phyloP scores from a whole-genome alignment of 1,140 invertebrate genomes.

The Solenopsis invicta region DNA sequence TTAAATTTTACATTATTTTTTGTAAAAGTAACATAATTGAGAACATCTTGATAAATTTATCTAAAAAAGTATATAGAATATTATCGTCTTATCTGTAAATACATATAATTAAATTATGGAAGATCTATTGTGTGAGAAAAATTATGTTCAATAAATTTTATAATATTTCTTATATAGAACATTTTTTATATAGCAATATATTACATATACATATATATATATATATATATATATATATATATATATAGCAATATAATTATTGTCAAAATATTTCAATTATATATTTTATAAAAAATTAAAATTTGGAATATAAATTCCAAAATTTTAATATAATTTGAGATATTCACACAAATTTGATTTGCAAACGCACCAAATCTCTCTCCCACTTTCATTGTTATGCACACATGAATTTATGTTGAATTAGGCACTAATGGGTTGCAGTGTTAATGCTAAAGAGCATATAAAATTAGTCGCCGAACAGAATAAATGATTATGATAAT shows the following conservation, averaged over 20 bases:
- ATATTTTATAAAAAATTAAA: slow-evolving; percentile 51
- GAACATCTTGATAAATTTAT: slow-evolving; percentile 60
- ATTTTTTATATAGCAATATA: slow-evolving; percentile 42
- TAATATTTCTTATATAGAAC: slow-evolving; percentile 44
- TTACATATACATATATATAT: slow-evolving; percentile 61
- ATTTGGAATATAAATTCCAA: slow-evolving; percentile 44
- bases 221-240: slow-evolving; percentile 57
- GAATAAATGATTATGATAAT: slow-evolving; percentile 75
- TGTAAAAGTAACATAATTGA: not conserved
- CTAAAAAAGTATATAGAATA: slow-evolving; percentile 46
- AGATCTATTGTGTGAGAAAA: slow-evolving; percentile 60
- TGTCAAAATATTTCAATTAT: slow-evolving; percentile 39
- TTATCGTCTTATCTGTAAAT: slow-evolving; percentile 69
- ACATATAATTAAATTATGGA: slow-evolving; percentile 42
- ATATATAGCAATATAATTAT: slow-evolving; percentile 42
- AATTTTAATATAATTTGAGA: slow-evolving; percentile 41
- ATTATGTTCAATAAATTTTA: slow-evolving; percentile 54
- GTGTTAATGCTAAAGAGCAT: slow-evolving; percentile 65
- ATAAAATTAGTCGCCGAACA: slow-evolving; percentile 50
- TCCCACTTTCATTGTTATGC: slow-evolving; percentile 62
- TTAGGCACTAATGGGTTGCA: slow-evolving; percentile 73
- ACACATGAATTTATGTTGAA: slow-evolving; percentile 59
- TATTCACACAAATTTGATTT: slow-evolving; percentile 53
- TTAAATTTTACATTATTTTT: not conserved
- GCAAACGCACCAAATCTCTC: slow-evolving; percentile 70